A percentile compares a stretch with the other conserved stretches of the same genome.
Evolutionary conservation across 1,140 invertebrate species (phyloP).

Genomic region (Drosophila sucinea): DNA sequence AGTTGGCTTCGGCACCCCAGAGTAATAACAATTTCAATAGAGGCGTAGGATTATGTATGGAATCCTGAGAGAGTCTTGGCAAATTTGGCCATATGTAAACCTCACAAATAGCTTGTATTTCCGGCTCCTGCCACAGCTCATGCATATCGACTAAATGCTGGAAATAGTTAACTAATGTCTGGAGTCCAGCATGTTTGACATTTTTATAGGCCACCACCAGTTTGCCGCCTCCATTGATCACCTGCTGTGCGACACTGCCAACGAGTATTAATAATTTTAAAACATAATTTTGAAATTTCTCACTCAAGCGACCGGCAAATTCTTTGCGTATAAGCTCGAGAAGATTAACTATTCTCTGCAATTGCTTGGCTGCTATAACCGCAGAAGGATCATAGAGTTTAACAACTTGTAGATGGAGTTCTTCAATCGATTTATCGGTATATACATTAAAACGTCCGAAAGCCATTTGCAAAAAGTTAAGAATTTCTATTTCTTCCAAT

Average conservation of each 20-base stretch:
- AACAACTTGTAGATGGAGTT: constrained; percentile 30
- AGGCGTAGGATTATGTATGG: constrained; percentile 92
- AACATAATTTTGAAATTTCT: constrained; percentile 87
- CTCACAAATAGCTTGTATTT: constrained; percentile 90
- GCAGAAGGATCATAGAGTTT: constrained; percentile 29
- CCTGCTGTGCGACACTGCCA: constrained; percentile 85
- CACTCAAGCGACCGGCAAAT: constrained; percentile 90
- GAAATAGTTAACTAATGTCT: constrained; percentile 89
- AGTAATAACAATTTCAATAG: constrained; percentile 90
- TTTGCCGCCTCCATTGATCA: constrained; percentile 83
- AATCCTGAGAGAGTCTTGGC: constrained; percentile 90
- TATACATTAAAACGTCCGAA: constrained; percentile 89
- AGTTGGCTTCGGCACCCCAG: constrained; percentile 86
- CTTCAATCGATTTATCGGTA: constrained; percentile 84
- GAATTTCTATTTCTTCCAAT: constrained; percentile 90
- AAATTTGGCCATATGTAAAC: constrained; percentile 92
- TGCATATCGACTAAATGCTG: constrained; percentile 89
- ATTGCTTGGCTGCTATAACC: constrained; percentile 86
- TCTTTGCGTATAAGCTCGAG: constrained; percentile 92
- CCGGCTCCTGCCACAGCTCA: constrained; percentile 86
- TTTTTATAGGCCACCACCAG: constrained; percentile 86
- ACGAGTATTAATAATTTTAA: constrained; percentile 90
- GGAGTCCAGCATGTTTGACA: constrained; percentile 86
- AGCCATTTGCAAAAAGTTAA: constrained; percentile 92
- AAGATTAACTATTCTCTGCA: constrained; percentile 90